phyloP scores from a whole-genome alignment of 2,797 vertebrate species.

The Lycodopsis pacificus region DNA sequence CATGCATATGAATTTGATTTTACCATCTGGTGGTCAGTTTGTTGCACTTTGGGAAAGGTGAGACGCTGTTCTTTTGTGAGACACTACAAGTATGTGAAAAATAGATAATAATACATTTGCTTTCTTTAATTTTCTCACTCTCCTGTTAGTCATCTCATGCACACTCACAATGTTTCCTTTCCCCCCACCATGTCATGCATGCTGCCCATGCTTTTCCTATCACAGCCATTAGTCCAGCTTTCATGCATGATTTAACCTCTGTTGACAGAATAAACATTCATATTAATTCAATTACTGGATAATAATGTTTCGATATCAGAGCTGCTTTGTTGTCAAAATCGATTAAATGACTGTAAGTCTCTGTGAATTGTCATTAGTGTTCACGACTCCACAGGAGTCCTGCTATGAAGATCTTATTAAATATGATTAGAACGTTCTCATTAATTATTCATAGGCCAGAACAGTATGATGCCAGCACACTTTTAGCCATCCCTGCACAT shows the following conservation, averaged over 20 bases:
- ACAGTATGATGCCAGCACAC: background rate
- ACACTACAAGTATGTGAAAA: background rate
- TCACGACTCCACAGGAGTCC: conserved; percentile 31
- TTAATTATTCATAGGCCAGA: conserved; percentile 51
- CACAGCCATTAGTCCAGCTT: conserved; percentile 46
- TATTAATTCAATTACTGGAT: conserved; percentile 38
- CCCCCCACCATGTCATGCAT: conserved; percentile 14
- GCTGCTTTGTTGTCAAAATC: conserved; percentile 47
- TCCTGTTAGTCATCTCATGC: background rate
- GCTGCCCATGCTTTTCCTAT: conserved; percentile 33
- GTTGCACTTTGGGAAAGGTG: conserved; percentile 2
- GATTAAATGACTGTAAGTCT: conserved; percentile 40
- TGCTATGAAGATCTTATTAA: conserved; percentile 50
- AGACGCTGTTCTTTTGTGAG: background rate
- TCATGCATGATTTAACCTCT: conserved; percentile 56
- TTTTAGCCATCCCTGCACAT: background rate
- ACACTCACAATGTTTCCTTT: conserved; percentile 6
- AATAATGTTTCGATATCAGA: conserved; percentile 33
- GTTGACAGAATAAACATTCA: conserved; percentile 56
- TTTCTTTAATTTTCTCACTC: background rate
- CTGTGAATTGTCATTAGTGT: conserved; percentile 31
- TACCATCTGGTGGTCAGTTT: conserved; percentile 8
- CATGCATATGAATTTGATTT: conserved; percentile 10
- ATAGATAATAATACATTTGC: background rate
- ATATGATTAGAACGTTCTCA: conserved; percentile 54